Evolutionary conservation across 1,140 invertebrate genomes (phyloP), one percentile per base, ranked within the genome.

Genomic region (Hyles euphorbiae): DNA sequence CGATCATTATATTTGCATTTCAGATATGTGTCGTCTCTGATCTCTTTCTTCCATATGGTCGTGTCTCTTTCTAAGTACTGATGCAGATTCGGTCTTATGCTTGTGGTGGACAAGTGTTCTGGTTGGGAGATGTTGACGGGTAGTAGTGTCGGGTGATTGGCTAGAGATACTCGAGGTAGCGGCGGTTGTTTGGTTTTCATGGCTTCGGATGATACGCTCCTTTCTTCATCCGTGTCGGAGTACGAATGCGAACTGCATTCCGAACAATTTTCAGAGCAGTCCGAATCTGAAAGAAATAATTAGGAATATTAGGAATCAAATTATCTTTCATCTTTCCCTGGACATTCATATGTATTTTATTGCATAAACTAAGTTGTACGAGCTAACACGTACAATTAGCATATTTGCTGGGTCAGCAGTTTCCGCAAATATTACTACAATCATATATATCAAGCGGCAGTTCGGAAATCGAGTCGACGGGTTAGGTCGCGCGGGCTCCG

Each of bases 1-100:
- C 40, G 53, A 5, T 52, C 52, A 61, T 53, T 32, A 9, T 11
- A 48, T 56, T 72, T 68, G 11, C 53, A 56, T 9, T 65, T 60
- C 11, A 43, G 61, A 46, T 60, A 78, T 0, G 70, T 65, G 36
- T 85, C 80, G 12, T 87, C 76, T 61, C 61, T 61, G 1, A 78
- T 58, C 7, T 76, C 67, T 8, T 68, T 83, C 9, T 70, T 74
- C 85, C 85, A 88, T 65, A 86, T 82, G 33, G 81, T 84, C 47
- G 72, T 81, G 58, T 83, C 83, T 65, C 81, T 70, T 44, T 87
- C 86, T 61, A 88, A 59, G 50, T 88, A 88, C 48, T 88, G 85
- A 49, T 88, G 85, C 36, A 87, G 53, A 48, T 87, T 86, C 0
- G 85, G 85, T 54, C 83, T 69, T 54, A 88, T 86, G 58, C 82